A percentile compares a stretch with the other conserved stretches of the same genome.
These are phyloP conservation scores for Capra hircus DNA, from an alignment of 2,113 vertebrate species.

Conservation along the genomic window DNA sequence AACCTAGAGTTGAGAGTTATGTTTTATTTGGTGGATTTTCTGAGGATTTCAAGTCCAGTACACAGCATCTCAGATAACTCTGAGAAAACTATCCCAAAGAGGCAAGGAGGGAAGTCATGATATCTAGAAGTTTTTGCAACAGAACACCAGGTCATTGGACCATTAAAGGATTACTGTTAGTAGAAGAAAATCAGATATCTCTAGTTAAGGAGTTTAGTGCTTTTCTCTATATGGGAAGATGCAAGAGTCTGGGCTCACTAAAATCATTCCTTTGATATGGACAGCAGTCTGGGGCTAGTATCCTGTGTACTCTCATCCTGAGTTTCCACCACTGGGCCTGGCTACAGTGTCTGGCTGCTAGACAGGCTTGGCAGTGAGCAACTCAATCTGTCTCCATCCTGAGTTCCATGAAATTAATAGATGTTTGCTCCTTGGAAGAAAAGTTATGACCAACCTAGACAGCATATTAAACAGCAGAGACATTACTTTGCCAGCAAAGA, in stretches of 20 bases:
- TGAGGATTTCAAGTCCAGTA: neutral
- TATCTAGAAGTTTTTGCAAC: neutral
- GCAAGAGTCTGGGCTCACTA: neutral
- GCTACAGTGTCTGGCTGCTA: neutral
- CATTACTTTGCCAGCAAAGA: neutral
- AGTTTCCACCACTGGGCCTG: neutral
- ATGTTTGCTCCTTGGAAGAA: neutral
- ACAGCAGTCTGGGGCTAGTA: neutral
- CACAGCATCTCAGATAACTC: neutral
- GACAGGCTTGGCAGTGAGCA: neutral
- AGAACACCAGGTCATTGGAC: neutral
- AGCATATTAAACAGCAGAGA: neutral
- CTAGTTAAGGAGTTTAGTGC: neutral
- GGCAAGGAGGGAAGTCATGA: neutral
- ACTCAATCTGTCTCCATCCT: neutral
- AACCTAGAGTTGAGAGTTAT: neutral
- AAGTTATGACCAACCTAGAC: neutral
- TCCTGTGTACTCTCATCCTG: neutral
- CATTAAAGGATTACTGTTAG: neutral
- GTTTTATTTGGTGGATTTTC: neutral
- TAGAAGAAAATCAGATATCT: neutral
- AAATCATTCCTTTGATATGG: neutral
- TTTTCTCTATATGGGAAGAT: neutral
- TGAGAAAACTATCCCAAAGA: neutral
- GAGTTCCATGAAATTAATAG: neutral